Conservation (phyloP, 2,113 vertebrate species). For the Gallinago undulata region DNA sequence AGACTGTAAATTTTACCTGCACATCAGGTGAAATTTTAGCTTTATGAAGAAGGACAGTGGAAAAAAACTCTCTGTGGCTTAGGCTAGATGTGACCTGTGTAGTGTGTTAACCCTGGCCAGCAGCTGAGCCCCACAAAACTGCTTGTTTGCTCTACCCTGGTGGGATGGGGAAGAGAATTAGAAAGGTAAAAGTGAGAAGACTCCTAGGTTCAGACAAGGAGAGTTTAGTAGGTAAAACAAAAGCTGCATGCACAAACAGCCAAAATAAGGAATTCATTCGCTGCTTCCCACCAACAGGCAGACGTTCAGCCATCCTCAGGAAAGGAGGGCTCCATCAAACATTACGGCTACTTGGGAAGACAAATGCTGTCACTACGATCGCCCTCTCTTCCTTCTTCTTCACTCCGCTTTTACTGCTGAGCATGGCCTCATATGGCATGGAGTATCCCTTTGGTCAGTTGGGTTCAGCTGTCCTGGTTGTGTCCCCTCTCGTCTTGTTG, state of each 20-base stretch:
- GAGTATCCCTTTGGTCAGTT: not conserved
- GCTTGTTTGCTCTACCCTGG: accelerated
- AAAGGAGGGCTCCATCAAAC: not conserved
- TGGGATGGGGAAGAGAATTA: not conserved
- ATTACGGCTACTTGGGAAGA: not conserved
- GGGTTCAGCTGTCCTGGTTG: not conserved
- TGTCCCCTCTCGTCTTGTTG: not conserved
- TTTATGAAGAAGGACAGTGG: not conserved
- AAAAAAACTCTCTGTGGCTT: not conserved
- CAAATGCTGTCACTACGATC: accelerated
- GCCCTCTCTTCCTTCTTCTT: accelerated
- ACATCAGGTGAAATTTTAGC: not conserved
- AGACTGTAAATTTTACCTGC: too few relatives aligned
- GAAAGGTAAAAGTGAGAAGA: not conserved
- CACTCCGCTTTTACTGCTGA: not conserved
- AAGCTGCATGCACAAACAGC: not conserved
- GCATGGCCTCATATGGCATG: not conserved
- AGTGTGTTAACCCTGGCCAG: not conserved
- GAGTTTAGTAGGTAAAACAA: not conserved
- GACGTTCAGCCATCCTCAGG: not conserved
- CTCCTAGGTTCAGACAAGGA: not conserved
- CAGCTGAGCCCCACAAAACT: not conserved
- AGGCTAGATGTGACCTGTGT: not conserved
- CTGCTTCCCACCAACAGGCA: not conserved
- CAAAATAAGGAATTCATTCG: not conserved